A percentile compares a stretch with the other conserved stretches of the same genome.
Conservation (phyloP, 2,113 vertebrate species). For the Phylloscopus trochilus region DNA sequence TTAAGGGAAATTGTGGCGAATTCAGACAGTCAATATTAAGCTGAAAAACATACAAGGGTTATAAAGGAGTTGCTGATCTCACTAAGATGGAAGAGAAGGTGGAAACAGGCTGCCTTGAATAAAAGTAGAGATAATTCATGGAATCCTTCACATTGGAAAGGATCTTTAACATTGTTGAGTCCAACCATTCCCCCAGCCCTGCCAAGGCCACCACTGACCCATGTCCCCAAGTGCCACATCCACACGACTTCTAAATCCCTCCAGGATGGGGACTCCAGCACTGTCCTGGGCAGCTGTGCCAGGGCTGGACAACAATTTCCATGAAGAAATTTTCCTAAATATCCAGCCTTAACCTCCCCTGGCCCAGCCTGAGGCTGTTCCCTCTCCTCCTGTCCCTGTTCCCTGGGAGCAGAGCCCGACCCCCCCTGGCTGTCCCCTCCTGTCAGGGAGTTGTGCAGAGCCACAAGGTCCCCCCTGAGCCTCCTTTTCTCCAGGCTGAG, state of each 20-base stretch:
- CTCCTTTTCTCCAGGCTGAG: neutral
- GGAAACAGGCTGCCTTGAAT: neutral
- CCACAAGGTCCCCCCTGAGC: neutral
- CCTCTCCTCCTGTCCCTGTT: neutral
- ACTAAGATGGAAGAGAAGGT: neutral
- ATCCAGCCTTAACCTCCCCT: fast-evolving
- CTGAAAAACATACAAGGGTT: neutral
- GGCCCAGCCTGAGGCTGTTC: fast-evolving
- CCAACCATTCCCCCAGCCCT: neutral
- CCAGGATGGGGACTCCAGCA: fast-evolving
- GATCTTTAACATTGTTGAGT: neutral
- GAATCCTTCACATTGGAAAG: neutral
- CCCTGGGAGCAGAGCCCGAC: neutral
- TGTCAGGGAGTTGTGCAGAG: neutral
- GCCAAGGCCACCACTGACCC: neutral
- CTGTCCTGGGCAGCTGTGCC: neutral
- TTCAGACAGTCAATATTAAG: neutral
- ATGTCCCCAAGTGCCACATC: neutral
- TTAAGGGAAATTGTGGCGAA: neutral
- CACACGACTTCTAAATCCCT: fast-evolving
- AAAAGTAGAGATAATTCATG: neutral
- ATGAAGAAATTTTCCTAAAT: too few species aligned
- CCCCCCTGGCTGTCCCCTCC: neutral
- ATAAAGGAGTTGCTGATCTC: neutral
- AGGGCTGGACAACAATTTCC: fast-evolving